Evolutionary conservation across 2,113 vertebrate genomes (phyloP), one percentile per base, ranked within the genome.

Genomic region (Prunella himalayana): DNA sequence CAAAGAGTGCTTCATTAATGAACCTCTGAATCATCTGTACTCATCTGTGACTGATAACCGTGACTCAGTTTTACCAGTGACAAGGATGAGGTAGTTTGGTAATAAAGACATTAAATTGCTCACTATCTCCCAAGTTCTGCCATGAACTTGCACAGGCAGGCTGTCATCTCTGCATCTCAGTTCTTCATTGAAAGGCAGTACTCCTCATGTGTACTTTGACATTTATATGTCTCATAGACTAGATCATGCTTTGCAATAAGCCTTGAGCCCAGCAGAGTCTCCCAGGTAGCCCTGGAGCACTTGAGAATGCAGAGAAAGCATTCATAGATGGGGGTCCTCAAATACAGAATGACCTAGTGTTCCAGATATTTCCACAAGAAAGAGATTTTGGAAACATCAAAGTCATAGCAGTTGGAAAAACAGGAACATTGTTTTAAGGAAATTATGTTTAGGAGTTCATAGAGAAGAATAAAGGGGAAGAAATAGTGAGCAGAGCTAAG

Each of bases 1-100:
- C 95, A 95, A 94, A 92, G 82, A 85, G 31, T 84, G 53, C 42
- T 94, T 91, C 86, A 92, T 91, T 95, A 95, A 94, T 82, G 81
- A 95, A 84, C 77, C 81, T 94, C 88, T 96, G 96, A 97, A 94
- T 95, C 96, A 97, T 94, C 86, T 84, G 76, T 87, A 89, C 73
- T 95, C 69, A 88, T 96, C 53, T 95, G 80, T 92, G 96, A 95
- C 91, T 97, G 96, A 95, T 94, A 95, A 90, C 86, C 60, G 41
- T 95, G 91, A 95, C 65, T 94, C 92, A 95, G 73, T 82, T 76
- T 83, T 86, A 89, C 47, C 81, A 95, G 51, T 54, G 73, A 88
- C 8, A 21, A 65, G 19, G 23, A 59, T 71, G 37, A 95, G n/a
- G 28, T 78, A 39, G n/a, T 88, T 95, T 91, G 44, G 51, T 94